phyloP scores from a whole-genome alignment of 2,888 invertebrate species.

The Embidobia sp. region DNA sequence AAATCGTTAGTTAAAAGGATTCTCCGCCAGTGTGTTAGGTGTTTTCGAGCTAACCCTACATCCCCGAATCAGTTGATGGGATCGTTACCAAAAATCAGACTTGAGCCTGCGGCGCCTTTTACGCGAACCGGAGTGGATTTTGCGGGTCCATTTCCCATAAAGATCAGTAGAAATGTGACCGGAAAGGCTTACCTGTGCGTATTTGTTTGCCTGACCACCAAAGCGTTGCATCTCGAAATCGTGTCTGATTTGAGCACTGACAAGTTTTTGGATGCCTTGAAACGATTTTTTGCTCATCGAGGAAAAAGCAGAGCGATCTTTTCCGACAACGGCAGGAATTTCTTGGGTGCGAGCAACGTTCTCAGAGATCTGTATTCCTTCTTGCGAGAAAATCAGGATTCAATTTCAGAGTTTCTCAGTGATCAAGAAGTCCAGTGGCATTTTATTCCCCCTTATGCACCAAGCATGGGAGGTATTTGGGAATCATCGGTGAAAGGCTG shows the following conservation, averaged over 20 bases:
- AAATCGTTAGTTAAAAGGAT: background rate
- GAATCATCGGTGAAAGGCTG: background rate
- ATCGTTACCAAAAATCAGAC: constrained; percentile 47
- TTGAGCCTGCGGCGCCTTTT: no score
- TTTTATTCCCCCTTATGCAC: background rate
- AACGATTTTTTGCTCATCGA: constrained; percentile 9
- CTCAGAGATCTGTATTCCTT: background rate
- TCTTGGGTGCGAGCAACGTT: background rate
- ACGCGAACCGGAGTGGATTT: constrained; percentile 38
- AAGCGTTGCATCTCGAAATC: constrained; percentile 11
- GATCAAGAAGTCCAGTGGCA: background rate
- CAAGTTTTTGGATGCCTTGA: background rate
- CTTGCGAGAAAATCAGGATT: background rate
- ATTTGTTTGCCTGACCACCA: no score
- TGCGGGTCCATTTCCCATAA: constrained; percentile 14
- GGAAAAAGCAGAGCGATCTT: constrained; percentile 2
- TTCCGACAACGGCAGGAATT: constrained; percentile 14
- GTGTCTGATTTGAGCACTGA: constrained; percentile 12
- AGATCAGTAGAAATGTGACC: background rate
- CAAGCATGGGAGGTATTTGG: constrained; percentile 33
- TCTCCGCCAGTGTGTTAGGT: background rate
- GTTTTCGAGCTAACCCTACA: background rate
- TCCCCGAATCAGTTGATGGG: constrained; percentile 34
- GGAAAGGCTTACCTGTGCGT: no score
- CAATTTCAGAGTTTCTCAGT: background rate